Conservation (phyloP, 2,888 invertebrate genomes). For the Sinelater perroti region DNA sequence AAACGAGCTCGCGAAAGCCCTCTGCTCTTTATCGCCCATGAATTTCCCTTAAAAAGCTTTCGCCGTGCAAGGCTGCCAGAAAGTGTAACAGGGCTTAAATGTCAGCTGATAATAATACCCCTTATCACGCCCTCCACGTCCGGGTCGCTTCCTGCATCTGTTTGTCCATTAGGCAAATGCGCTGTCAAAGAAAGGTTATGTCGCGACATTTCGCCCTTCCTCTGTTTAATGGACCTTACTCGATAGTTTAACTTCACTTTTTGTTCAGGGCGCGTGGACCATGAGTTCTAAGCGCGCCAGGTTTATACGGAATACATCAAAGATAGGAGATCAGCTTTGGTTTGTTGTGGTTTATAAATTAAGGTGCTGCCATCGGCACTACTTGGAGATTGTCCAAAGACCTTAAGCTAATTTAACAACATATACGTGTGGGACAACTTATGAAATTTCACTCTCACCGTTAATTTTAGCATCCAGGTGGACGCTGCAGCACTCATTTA, state of each 20-base stretch:
- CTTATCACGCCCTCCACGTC: conserved; percentile 30
- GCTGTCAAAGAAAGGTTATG: conserved; percentile 30
- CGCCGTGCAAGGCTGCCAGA: conserved; percentile 1
- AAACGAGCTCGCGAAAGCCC: too few relatives aligned
- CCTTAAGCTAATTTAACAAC: conserved; percentile 18
- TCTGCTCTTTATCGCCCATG: not conserved
- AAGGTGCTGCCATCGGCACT: not conserved
- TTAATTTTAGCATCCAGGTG: conserved; percentile 4
- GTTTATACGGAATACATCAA: not conserved
- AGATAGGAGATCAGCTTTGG: not conserved
- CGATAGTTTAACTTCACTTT: too few relatives aligned
- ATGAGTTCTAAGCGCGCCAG: too few relatives aligned
- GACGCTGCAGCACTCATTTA: too few relatives aligned
- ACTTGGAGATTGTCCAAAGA: conserved; percentile 20
- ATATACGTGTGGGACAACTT: conserved; percentile 3
- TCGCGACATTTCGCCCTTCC: conserved; percentile 29
- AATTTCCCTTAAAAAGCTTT: conserved; percentile 14
- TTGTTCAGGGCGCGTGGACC: too few relatives aligned
- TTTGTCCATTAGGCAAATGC: conserved; percentile 31
- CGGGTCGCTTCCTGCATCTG: conserved; percentile 23
- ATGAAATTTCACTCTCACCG: conserved; percentile 6
- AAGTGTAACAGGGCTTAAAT: conserved; percentile 22
- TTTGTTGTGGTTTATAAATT: conserved; percentile 17
- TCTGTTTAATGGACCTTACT: conserved; percentile 8
- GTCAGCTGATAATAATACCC: conserved; percentile 29